phyloP scores from a whole-genome alignment of 2,888 invertebrate genomes.

The Caenorhabditis afra region DNA sequence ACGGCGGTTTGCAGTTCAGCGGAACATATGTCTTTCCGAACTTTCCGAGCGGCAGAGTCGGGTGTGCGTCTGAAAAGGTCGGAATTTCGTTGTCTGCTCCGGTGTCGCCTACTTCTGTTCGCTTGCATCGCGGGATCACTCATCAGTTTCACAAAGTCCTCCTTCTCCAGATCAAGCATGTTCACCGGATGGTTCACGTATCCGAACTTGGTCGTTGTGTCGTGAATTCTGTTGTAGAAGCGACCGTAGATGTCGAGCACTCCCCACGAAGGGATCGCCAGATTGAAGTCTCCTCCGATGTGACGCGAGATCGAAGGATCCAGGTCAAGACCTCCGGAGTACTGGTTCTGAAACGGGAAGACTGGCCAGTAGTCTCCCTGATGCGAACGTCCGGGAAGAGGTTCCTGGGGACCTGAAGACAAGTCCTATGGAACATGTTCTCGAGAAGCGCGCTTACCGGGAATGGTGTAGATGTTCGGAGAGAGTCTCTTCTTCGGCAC shows the following conservation, averaged over 20 bases:
- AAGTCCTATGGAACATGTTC: not conserved
- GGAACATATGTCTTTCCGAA: constrained; percentile 68
- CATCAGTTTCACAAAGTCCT: constrained; percentile 71
- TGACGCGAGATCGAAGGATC: constrained; percentile 76
- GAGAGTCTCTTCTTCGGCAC: constrained; percentile 58
- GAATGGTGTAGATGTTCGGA: constrained; percentile 64
- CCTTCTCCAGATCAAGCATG: constrained; percentile 74
- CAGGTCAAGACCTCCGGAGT: constrained; percentile 73
- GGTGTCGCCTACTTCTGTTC: constrained; percentile 72
- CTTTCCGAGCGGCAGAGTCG: constrained; percentile 70
- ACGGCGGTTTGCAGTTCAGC: constrained; percentile 69
- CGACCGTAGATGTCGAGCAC: constrained; percentile 73
- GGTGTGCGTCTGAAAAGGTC: constrained; percentile 57
- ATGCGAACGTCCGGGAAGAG: constrained; percentile 73
- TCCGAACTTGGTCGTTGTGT: constrained; percentile 72
- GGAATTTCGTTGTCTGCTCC: not conserved
- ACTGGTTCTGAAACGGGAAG: constrained; percentile 75
- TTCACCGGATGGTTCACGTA: constrained; percentile 75
- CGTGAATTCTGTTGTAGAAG: constrained; percentile 70
- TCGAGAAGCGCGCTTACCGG: constrained; percentile 29
- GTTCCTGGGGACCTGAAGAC: constrained; percentile 71
- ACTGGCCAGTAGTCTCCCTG: constrained; percentile 74
- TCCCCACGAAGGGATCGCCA: constrained; percentile 75
- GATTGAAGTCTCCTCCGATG: constrained; percentile 75
- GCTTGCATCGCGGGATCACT: constrained; percentile 66